These are phyloP conservation scores for Danaus chrysippus DNA, from an alignment of 2,888 invertebrate genomes.

Conservation along the genomic window DNA sequence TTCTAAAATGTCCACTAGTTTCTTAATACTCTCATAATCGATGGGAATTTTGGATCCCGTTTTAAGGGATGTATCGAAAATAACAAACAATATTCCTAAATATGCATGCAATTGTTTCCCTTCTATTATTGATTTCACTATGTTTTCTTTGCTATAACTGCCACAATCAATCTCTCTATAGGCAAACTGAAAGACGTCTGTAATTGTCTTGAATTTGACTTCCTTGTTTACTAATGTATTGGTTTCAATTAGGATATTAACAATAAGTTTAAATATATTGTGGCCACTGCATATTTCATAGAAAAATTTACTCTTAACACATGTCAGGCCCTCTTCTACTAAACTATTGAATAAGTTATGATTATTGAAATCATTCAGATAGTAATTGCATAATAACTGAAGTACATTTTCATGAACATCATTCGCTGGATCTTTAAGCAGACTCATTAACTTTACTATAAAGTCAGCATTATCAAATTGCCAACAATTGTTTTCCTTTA, in stretches of 20 bases:
- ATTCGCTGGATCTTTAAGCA: conserved; percentile 79
- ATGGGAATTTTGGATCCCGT: conserved; percentile 45
- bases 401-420: conserved; percentile 80
- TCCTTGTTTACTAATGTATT: conserved; percentile 28
- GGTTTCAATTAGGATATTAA: conserved; percentile 50
- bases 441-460: conserved; percentile 66
- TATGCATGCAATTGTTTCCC: conserved; percentile 76
- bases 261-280: conserved; percentile 73
- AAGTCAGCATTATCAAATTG: conserved; percentile 56
- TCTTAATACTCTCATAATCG: conserved; percentile 35
- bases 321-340: conserved; percentile 56
- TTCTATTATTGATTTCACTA: conserved; percentile 68
- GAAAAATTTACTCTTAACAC: conserved; percentile 80
- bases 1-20: conserved; percentile 50
- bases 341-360: conserved; percentile 48
- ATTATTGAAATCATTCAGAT: conserved; percentile 49
- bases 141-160: conserved; percentile 55
- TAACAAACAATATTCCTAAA: conserved; percentile 54
- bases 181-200: conserved; percentile 56
- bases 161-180: conserved; percentile 49
- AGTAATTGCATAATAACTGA: conserved; percentile 72
- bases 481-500: conserved; percentile 63
- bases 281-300: conserved; percentile 81
- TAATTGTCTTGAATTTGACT: conserved; percentile 44
- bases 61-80: conserved; percentile 48